Percentiles rank a stretch among this genome's conserved stretches.
phyloP scores from a whole-genome alignment of 2,113 vertebrate genomes.

The Cavia aperea region DNA sequence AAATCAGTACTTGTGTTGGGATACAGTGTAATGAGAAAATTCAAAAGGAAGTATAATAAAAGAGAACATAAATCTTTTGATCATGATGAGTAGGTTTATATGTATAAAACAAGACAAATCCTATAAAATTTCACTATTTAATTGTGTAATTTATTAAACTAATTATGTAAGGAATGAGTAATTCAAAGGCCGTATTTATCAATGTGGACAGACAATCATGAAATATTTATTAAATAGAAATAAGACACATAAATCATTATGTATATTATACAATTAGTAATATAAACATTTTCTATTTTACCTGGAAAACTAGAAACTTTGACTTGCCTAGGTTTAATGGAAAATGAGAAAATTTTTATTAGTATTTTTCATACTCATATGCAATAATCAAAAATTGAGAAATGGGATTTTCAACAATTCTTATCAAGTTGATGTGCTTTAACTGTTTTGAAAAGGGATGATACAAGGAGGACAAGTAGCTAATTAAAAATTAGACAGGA shows the following conservation, averaged over 20 bases:
- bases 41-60: neutral
- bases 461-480: neutral
- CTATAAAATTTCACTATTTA: neutral
- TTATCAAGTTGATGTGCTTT: neutral
- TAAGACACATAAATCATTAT: neutral
- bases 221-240: neutral
- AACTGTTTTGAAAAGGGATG: neutral
- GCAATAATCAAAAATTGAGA: neutral
- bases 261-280: neutral
- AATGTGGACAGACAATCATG: neutral
- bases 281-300: neutral
- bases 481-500: neutral
- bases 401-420: neutral
- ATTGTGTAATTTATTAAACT: neutral
- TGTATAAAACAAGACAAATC: neutral
- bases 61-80: neutral
- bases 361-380: no score
- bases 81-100: neutral
- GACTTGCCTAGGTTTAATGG: neutral
- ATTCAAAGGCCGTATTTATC: neutral
- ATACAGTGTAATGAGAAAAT: accelerated
- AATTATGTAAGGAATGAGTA: neutral
- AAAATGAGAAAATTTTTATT: neutral
- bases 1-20: neutral
- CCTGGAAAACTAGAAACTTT: neutral